A percentile compares a stretch with the other conserved stretches of the same genome.
phyloP scores from a whole-genome alignment of 2,888 invertebrate genomes.

The Teleogryllus oceanicus region DNA sequence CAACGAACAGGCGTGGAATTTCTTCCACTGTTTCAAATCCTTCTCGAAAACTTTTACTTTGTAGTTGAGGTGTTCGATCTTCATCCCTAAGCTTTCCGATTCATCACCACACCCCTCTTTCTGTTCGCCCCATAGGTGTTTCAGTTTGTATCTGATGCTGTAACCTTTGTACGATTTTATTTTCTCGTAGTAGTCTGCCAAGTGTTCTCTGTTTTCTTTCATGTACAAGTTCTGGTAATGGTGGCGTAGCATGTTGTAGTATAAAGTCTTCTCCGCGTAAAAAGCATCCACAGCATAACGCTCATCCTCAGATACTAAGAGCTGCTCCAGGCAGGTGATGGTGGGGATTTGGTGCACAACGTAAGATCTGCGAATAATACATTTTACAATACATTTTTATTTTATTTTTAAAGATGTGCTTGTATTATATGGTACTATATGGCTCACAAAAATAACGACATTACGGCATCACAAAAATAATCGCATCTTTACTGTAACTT shows the following conservation, averaged over 20 bases:
- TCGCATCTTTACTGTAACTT: no score
- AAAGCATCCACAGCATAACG: background rate
- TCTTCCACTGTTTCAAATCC: background rate
- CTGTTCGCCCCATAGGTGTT: background rate
- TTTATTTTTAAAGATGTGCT: no score
- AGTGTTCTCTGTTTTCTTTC: background rate
- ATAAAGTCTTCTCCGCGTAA: background rate
- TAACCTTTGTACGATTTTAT: background rate
- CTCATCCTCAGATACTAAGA: background rate
- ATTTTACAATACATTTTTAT: no score
- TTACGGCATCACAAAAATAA: no score
- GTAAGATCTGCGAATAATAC: background rate
- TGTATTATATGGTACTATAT: no score
- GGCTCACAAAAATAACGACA: no score
- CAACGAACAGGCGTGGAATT: background rate
- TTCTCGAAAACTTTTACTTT: background rate
- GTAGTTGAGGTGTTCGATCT: background rate
- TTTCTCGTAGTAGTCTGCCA: background rate
- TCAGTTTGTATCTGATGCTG: background rate
- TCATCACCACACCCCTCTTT: background rate
- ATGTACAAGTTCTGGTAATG: slow-evolving; percentile 18
- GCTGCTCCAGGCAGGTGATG: background rate
- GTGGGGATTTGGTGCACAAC: background rate
- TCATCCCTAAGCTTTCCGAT: background rate
- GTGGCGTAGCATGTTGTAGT: background rate